Base-by-base conservation (phyloP, 2,888 invertebrate genomes). In the Maniola hyperantus region DNA sequence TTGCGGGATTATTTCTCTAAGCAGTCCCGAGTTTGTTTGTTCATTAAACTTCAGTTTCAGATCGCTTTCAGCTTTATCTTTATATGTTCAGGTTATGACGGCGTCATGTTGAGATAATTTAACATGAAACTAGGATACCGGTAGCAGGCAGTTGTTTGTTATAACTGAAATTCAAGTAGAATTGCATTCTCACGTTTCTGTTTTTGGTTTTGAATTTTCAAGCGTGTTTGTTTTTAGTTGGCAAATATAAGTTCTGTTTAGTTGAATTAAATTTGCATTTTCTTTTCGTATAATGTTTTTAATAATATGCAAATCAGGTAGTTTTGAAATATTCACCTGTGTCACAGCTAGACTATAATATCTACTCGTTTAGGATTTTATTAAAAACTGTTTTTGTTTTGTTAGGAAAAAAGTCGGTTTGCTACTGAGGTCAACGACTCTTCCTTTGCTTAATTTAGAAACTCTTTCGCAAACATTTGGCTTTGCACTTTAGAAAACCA, bases 1-100 rank as follows among this genome's bases (percentile, higher is more conserved):
- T 10, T 20, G 54, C 15, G 62, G 62, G 54, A 64, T 61, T 68
- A 61, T 61, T 68, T 61, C 60, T 59, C 60, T 62, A 54, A 64
- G 62, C 54, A 46, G 39, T 26, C 39, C 7, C 42, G 42, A 8
- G 26, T 64, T 54, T 55, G 46, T 64, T 55, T 64, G 55, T 39
- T 48, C 64, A 20, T 64, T 48, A 48, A 64, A 64, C 36, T 64
- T 61, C 61, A 26, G 20, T 51, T 51, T 18, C 61, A 26, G 39
- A 20, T 51, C 61, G 39, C n/a, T 10, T 65, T 51, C 4, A 15
- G 46, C 46, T 54, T 59, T 66, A 66, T 66, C 62, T 62, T 48
- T 67, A 54, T 54, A 54, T 48, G 33, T 53, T 55, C 59, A 64
- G 67, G 53, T 51, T 39, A 36, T 34, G 34, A 7, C 55, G 36